Percentiles rank a stretch among this genome's conserved stretches.
Evolutionary conservation across 2,113 vertebrate genomes (phyloP).

Genomic region (Pleuronectes platessa): DNA sequence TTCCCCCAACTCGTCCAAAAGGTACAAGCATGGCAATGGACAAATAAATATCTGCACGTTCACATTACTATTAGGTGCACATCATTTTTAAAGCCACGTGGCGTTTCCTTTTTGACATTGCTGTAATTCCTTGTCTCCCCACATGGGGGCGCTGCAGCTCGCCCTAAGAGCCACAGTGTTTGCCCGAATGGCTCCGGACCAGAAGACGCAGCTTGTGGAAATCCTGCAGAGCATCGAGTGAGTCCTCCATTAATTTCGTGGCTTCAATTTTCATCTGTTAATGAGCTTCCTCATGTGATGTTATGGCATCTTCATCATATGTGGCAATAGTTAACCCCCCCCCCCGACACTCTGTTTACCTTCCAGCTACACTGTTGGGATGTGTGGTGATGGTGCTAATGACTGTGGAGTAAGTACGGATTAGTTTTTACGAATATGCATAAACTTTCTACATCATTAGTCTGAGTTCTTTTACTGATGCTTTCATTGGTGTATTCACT

Average conservation of each 20-base stretch:
- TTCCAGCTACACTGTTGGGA: constrained; percentile 94
- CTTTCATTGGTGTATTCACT: neutral
- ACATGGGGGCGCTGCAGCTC: constrained; percentile 79
- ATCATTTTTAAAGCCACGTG: neutral
- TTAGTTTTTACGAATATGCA: neutral
- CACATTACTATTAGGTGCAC: neutral
- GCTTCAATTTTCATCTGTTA: neutral
- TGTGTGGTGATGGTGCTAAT: constrained; percentile 98
- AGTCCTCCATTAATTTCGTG: constrained; percentile 67
- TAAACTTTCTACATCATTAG: neutral
- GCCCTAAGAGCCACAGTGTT: constrained; percentile 91
- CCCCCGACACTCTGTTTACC: constrained; percentile 15
- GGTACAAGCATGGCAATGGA: constrained; percentile 73
- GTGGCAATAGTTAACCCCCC: neutral
- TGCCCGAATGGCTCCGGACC: constrained; percentile 96
- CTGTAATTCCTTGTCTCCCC: constrained; percentile 43
- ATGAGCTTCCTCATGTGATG: neutral
- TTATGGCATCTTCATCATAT: neutral
- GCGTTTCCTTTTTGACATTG: neutral
- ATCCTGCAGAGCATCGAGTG: constrained; percentile 95
- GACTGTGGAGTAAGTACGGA: constrained; percentile 94
- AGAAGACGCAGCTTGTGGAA: constrained; percentile 97
- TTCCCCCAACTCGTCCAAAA: constrained; percentile 95
- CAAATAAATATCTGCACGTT: neutral
- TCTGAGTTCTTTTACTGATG: neutral